These are phyloP conservation scores for Sparus aurata DNA, from an alignment of 2,797 vertebrate genomes.

Conservation along the genomic window DNA sequence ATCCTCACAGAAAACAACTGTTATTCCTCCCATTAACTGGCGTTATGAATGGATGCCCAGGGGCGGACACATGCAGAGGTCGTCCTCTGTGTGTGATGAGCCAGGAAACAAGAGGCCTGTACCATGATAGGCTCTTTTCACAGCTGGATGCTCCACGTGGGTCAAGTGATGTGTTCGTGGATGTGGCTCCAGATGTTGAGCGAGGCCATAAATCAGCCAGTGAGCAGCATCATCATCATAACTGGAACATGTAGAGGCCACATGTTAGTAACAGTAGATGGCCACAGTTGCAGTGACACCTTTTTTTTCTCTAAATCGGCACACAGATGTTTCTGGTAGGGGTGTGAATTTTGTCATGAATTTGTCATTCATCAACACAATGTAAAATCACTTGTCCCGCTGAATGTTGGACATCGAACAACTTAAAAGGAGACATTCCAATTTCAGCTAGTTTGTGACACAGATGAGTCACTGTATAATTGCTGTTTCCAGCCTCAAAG, in stretches of 20 bases:
- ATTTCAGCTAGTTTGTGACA: neutral
- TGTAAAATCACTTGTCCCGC: neutral
- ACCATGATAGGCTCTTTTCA: constrained; percentile 28
- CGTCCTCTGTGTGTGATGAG: constrained; percentile 40
- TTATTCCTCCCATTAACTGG: constrained; percentile 64
- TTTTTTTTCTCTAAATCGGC: neutral
- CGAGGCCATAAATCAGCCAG: constrained; percentile 17
- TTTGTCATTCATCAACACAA: neutral
- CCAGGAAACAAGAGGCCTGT: constrained; percentile 33
- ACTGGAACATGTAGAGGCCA: constrained; percentile 2
- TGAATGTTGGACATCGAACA: neutral
- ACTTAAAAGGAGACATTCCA: neutral
- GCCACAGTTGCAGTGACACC: neutral
- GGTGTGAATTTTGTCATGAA: neutral
- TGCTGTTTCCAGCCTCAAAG: neutral
- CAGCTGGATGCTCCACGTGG: constrained; percentile 60
- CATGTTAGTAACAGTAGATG: neutral
- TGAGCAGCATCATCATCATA: neutral
- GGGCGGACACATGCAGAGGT: constrained; percentile 40
- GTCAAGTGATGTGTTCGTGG: constrained; percentile 40
- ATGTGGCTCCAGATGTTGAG: constrained; percentile 61
- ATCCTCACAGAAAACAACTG: constrained; percentile 51
- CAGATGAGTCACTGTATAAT: neutral
- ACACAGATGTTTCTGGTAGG: neutral
- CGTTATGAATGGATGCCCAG: constrained; percentile 52